phyloP scores from a whole-genome alignment of 2,888 invertebrate species.

The Julus scanicus region DNA sequence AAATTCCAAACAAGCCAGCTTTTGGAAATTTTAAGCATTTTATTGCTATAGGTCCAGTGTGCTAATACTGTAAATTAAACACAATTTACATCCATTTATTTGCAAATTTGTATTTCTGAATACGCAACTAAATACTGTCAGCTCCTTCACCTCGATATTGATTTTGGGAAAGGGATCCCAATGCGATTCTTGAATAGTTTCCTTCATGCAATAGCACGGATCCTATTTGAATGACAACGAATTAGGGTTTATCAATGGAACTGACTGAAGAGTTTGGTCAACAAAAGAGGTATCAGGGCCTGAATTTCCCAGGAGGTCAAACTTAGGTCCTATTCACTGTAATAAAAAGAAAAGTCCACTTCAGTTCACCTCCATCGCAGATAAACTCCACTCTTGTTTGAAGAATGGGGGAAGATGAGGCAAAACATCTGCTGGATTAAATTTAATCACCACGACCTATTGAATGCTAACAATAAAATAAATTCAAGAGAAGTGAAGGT shows the following conservation, averaged over 20 bases:
- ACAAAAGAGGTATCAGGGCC: constrained; percentile 27
- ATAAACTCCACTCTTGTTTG: constrained; percentile 3
- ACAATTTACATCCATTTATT: not conserved
- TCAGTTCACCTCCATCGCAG: constrained; percentile 4
- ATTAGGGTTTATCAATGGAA: constrained; percentile 33
- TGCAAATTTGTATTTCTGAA: not conserved
- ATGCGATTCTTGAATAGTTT: constrained; percentile 7
- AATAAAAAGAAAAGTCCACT: not conserved
- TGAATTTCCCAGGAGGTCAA: constrained; percentile 27
- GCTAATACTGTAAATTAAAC: no score
- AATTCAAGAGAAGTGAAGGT: not conserved
- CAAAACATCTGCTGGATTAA: constrained; percentile 8
- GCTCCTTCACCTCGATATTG: not conserved
- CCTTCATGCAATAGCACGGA: constrained; percentile 20
- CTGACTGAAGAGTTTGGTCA: constrained; percentile 33
- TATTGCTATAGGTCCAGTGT: no score
- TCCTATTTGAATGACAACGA: constrained; percentile 33
- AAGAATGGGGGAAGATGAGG: not conserved
- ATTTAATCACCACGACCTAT: not conserved
- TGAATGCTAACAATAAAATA: not conserved
- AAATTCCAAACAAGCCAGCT: no score
- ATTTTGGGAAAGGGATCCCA: not conserved
- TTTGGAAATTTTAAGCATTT: no score
- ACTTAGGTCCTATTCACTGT: not conserved
- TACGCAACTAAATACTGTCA: not conserved